Evolutionary conservation across 2,888 invertebrate species (phyloP).

Genomic region (Ethmia dodecea): DNA sequence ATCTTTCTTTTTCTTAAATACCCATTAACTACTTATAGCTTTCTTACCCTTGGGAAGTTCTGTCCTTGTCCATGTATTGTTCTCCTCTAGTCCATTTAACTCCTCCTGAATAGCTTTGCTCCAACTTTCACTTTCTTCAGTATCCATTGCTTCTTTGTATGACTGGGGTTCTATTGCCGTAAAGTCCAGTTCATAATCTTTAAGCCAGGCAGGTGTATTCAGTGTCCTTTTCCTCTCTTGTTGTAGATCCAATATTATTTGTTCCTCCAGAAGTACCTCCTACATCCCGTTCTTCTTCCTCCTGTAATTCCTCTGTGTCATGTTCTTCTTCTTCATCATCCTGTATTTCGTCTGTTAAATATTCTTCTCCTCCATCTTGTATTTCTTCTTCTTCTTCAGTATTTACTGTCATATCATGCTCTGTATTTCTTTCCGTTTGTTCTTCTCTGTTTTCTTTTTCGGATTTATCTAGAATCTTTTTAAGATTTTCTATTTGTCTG

Average conservation of each 20-base stretch:
- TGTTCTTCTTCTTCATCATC: neutral
- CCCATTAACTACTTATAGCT: conserved; percentile 12
- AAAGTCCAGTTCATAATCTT: too few relatives aligned
- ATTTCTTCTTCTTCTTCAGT: too few relatives aligned
- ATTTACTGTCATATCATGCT: neutral
- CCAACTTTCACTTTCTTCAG: conserved; percentile 7
- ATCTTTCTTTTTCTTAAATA: conserved; percentile 7
- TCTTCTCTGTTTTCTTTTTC: too few relatives aligned
- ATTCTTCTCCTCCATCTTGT: too few relatives aligned
- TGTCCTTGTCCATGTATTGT: conserved; percentile 12
- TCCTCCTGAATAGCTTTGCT: conserved; percentile 11
- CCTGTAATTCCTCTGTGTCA: too few relatives aligned
- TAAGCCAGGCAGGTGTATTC: too few relatives aligned
- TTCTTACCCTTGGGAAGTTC: conserved; percentile 1
- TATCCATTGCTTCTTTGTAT: conserved; percentile 12
- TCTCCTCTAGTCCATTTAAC: conserved; percentile 7
- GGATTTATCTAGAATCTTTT: too few relatives aligned
- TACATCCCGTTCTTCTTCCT: too few relatives aligned
- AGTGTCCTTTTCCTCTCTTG: too few relatives aligned
- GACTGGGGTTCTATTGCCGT: conserved; percentile 12
- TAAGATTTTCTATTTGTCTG: too few relatives aligned
- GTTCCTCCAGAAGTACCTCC: too few relatives aligned
- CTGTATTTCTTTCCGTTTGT: neutral
- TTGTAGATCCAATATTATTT: neutral
- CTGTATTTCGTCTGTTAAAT: neutral